phyloP scores from a whole-genome alignment of 2,113 vertebrate genomes.

The Tetrax tetrax region DNA sequence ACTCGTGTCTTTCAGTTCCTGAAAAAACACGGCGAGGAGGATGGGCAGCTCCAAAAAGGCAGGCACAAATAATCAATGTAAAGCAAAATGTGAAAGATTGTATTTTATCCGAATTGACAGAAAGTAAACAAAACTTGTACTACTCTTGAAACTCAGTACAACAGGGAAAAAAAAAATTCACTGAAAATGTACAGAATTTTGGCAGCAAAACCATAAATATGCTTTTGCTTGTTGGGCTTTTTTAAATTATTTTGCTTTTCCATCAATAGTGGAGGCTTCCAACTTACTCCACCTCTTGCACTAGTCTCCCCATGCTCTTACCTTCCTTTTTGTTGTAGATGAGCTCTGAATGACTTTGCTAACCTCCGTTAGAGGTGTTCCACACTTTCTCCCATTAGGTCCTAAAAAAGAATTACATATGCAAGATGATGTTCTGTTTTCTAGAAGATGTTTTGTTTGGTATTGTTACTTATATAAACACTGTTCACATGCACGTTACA shows the following conservation, averaged over 20 bases:
- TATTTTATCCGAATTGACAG: neutral
- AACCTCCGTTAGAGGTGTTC: neutral
- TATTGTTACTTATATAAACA: neutral
- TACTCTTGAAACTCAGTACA: neutral
- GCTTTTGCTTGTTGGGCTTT: accelerated
- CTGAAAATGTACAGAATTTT: neutral
- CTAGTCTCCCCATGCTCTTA: neutral
- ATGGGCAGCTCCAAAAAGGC: neutral
- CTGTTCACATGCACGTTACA: neutral
- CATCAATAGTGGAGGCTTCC: accelerated
- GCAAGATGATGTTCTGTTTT: neutral
- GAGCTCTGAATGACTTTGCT: neutral
- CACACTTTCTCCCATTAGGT: neutral
- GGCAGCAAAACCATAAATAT: neutral
- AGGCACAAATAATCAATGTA: neutral
- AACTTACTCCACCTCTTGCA: neutral
- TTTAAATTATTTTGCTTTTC: neutral
- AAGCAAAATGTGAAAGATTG: neutral
- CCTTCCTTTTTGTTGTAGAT: neutral
- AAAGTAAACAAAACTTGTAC: neutral
- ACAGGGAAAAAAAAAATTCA: neutral
- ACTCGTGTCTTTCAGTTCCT: neutral
- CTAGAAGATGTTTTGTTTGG: neutral
- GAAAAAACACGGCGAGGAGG: neutral
- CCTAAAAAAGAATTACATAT: neutral